phyloP scores from a whole-genome alignment of 1,140 invertebrate species.

The Protaetia brevitarsis region DNA sequence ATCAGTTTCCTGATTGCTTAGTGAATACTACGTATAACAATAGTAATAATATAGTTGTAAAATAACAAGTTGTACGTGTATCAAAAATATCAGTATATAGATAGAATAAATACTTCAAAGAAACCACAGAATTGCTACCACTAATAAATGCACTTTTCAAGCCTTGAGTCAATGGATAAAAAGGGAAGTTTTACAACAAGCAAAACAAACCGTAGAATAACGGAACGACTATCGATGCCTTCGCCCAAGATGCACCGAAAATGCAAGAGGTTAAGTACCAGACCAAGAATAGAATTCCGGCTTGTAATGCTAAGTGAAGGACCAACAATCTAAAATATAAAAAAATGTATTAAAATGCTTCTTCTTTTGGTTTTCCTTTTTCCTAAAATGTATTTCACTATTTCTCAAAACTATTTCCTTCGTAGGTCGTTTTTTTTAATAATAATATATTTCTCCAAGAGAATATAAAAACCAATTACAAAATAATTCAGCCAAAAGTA shows the following conservation, averaged over 20 bases:
- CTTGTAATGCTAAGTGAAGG: neutral
- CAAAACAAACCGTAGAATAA: neutral
- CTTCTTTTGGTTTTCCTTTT: too few relatives aligned
- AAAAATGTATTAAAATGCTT: too few relatives aligned
- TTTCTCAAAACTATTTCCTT: too few relatives aligned
- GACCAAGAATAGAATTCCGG: neutral
- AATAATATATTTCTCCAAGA: too few relatives aligned
- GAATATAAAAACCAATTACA: too few relatives aligned
- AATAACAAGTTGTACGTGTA: neutral
- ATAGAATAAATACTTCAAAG: neutral
- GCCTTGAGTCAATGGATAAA: too few relatives aligned
- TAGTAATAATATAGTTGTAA: too few relatives aligned
- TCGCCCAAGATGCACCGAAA: neutral
- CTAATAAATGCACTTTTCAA: slow-evolving; percentile 12
- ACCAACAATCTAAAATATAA: slow-evolving; percentile 19
- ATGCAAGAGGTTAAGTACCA: slow-evolving; percentile 2
- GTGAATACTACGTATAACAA: too few relatives aligned
- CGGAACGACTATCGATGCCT: neutral
- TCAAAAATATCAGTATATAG: neutral
- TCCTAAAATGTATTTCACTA: too few relatives aligned
- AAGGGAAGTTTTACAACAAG: neutral
- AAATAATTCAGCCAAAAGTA: too few relatives aligned
- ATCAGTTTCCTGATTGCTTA: too few relatives aligned
- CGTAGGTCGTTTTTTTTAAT: too few relatives aligned
- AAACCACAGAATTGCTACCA: neutral